Base-by-base conservation (phyloP, 2,888 invertebrate genomes). In the Trachelus troglodyta region DNA sequence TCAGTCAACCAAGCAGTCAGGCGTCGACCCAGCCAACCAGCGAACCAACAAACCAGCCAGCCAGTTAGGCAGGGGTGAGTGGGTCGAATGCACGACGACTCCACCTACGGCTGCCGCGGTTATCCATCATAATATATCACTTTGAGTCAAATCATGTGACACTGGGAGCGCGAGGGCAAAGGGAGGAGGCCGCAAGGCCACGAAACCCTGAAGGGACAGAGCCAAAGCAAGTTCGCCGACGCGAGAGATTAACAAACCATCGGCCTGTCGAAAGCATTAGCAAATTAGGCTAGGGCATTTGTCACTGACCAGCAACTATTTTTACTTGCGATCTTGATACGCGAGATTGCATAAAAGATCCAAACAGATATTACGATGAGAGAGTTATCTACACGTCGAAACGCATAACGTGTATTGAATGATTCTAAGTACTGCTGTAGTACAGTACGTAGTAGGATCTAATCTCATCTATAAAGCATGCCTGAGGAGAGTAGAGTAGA, bases 71-170 rank as follows among this genome's bases (percentile, higher is more conserved):
- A 71, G 33, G 71, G 71, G 71, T 31, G 71, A 71, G 71, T 71
- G 31, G 12, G 31, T 71, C 31, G 71, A 71, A 33, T 34, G 71
- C 31, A 31, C 71, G 71, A 31, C 31, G 34, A 33, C 71, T 33
- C 31, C 34, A 71, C 71, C 71, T 71, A 71, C 71, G 71, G 71
- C 56, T 69, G 34, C 69, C 79, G 74, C 79, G 80, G 78, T 81
- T 83, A 83, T 83, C 82, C 81, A 79, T 81, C 82, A 79, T 80
- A 79, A 83, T 82, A 80, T 77, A 83, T 82, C 80, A 81, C 78
- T 78, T 69, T 68, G 76, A 81, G 80, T 79, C 75, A 77, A 80
- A 79, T 77, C 75, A 73, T 76, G 77, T 31, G 75, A 68, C 56
- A 23, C 9, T 56, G 75, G 35, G 30, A 69, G 56, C 74, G 77